These are phyloP conservation scores for Aradus depressus DNA, from an alignment of 2,888 invertebrate species.

Conservation along the genomic window DNA sequence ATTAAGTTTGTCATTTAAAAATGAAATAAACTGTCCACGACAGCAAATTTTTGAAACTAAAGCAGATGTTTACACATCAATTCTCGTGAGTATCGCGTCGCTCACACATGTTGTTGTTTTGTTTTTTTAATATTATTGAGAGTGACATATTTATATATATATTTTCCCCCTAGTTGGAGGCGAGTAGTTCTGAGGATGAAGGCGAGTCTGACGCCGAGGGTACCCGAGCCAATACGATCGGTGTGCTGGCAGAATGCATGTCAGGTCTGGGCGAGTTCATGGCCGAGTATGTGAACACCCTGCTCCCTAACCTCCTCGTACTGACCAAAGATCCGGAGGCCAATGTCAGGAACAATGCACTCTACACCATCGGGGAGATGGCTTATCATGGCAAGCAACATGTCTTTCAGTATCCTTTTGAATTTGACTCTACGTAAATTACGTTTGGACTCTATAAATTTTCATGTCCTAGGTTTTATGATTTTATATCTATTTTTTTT, in stretches of 20 bases:
- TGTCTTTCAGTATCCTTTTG: slow-evolving; percentile 46
- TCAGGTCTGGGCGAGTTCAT: slow-evolving; percentile 44
- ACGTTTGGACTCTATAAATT: neutral
- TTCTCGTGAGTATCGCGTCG: no score
- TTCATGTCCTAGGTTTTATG: neutral
- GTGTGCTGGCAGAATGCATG: slow-evolving; percentile 62
- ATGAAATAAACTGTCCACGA: no score
- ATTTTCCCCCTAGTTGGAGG: no score
- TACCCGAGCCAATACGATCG: slow-evolving; percentile 35
- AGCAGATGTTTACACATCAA: no score
- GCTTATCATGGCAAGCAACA: slow-evolving; percentile 52
- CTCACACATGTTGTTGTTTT: no score
- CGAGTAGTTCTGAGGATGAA: slow-evolving; percentile 44
- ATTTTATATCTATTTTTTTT: neutral
- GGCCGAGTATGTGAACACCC: slow-evolving; percentile 45
- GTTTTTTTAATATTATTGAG: no score
- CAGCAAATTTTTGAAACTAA: no score
- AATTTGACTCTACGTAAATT: neutral
- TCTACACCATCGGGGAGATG: slow-evolving; percentile 64
- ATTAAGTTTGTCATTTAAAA: no score
- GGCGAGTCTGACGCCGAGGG: slow-evolving; percentile 25
- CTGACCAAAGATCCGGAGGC: slow-evolving; percentile 51
- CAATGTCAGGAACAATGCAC: slow-evolving; percentile 64
- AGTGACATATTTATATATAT: no score
- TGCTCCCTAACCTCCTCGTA: slow-evolving; percentile 52